These are phyloP conservation scores for Clarias fuscus DNA, from an alignment of 2,797 vertebrate genomes.

Conservation along the genomic window DNA sequence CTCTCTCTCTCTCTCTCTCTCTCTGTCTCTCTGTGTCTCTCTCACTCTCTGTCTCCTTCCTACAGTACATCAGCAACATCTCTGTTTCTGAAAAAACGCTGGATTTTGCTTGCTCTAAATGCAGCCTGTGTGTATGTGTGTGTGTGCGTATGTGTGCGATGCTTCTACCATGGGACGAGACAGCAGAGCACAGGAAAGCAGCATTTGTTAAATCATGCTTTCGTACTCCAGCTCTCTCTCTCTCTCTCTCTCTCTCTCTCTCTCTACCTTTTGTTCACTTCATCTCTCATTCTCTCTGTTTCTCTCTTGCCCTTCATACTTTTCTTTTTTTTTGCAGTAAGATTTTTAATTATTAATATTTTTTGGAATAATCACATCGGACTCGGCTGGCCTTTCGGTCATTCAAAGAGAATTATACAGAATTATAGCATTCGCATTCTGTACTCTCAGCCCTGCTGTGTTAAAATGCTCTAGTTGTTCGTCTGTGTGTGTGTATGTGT, in stretches of 20 bases:
- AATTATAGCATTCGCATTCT: slow-evolving; percentile 11
- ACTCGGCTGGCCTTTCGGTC: slow-evolving; percentile 6
- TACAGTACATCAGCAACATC: slow-evolving; percentile 12
- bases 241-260: slow-evolving; percentile 44
- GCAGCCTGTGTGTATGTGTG: slow-evolving; percentile 58
- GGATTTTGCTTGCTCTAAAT: slow-evolving; percentile 81
- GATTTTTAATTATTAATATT: slow-evolving; percentile 48
- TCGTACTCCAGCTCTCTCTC: slow-evolving; percentile 54
- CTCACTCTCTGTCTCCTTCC: slow-evolving; percentile 22
- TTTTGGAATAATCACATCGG: slow-evolving; percentile 32
- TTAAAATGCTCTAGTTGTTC: slow-evolving; percentile 17
- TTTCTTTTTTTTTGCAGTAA: slow-evolving; percentile 17
- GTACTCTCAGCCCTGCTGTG: neutral
- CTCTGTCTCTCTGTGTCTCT: slow-evolving; percentile 1
- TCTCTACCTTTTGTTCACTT: slow-evolving; percentile 47
- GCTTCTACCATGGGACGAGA: slow-evolving; percentile 48
- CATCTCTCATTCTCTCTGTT: slow-evolving; percentile 33
- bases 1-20: slow-evolving; percentile 21
- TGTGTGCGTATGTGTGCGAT: slow-evolving; percentile 53
- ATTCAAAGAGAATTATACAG: slow-evolving; percentile 30
- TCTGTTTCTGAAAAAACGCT: slow-evolving; percentile 69
- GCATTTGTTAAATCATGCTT: slow-evolving; percentile 49
- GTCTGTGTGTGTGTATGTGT: neutral
- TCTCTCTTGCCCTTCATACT: slow-evolving; percentile 5
- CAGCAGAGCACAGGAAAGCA: slow-evolving; percentile 30